Evolutionary conservation across 2,888 invertebrate genomes (phyloP).

Genomic region (Ferrisia virgata): DNA sequence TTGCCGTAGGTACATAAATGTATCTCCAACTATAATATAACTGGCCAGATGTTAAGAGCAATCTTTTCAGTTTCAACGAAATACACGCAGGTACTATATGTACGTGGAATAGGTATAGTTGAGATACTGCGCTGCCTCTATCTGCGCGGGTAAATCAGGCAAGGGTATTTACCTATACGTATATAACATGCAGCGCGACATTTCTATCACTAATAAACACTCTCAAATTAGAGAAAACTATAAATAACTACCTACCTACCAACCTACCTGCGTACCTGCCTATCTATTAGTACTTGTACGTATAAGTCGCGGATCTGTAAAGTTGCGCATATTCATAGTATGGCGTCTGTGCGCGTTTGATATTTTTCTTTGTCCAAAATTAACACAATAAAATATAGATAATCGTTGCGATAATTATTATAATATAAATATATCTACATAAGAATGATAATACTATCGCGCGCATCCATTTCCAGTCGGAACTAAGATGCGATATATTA

Average conservation of each 20-base stretch:
- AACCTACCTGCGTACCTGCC: no score
- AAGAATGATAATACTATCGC: background rate
- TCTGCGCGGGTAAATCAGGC: no score
- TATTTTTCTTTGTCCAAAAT: background rate
- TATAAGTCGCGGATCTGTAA: background rate
- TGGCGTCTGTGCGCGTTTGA: background rate
- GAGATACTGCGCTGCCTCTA: no score
- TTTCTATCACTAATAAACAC: background rate
- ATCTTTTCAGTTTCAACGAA: background rate
- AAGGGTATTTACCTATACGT: no score
- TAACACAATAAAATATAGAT: background rate
- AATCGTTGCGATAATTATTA: constrained; percentile 9
- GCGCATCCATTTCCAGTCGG: constrained; percentile 10
- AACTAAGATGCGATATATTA: background rate
- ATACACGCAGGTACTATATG: background rate
- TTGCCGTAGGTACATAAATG: background rate
- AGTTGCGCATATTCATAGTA: background rate
- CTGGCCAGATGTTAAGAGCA: background rate
- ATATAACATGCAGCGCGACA: background rate
- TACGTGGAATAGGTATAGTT: background rate
- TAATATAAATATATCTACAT: background rate
- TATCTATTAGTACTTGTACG: no score
- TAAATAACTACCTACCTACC: no score
- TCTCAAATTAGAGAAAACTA: constrained; percentile 10
- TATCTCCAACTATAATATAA: background rate